Evolutionary conservation across 2,113 vertebrate genomes (phyloP), one percentile per base, ranked within the genome.

Genomic region (Hepsetus odoe): DNA sequence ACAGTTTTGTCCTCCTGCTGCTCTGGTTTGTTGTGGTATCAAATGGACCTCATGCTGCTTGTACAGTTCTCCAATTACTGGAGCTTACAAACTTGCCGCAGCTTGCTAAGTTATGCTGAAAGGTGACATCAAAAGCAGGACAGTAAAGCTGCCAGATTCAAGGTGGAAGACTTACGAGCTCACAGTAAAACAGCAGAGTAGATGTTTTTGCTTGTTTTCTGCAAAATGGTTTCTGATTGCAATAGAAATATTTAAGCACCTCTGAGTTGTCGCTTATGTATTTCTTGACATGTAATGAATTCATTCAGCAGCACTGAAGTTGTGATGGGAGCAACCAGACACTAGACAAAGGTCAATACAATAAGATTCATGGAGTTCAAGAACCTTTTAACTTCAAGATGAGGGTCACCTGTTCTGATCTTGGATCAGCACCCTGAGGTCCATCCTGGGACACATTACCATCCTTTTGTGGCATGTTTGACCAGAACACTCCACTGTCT

Each of bases 401-500:
- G 26, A 59, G 26, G 44, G 9, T 53, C 61, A 12, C n/a, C 53
- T 16, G 2, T 42, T 1, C 46, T 40, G 62, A 16, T 58, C 51
- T 77, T 46, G 4, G 62, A 22, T 46, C 35, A 22, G 18, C 35
- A 30, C 5, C 42, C 14, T 9, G 24, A 76, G 74, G 24, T 58
- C 32, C 30, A 33, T 35, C 11, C 33, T 75, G 20, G 32, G 1
- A 55, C 46, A 33, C 30, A 16, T 58, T 49, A 11, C 40, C 40
- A 20, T 65, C 35, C 32, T 32, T 2, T 7, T 24, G 42, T 32
- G 42, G 42, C 42, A 46, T 44, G 14, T 49, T 28, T 46, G 42
- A 75, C 73, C 44, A 38, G 12, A 74, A 74, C 9, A 6, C 32
- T 66, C 10, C 46, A 65, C 46, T n/a, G 32, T 40, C 62, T 53